Conservation (phyloP, 2,113 vertebrate species). For the Amphiprion percula region DNA sequence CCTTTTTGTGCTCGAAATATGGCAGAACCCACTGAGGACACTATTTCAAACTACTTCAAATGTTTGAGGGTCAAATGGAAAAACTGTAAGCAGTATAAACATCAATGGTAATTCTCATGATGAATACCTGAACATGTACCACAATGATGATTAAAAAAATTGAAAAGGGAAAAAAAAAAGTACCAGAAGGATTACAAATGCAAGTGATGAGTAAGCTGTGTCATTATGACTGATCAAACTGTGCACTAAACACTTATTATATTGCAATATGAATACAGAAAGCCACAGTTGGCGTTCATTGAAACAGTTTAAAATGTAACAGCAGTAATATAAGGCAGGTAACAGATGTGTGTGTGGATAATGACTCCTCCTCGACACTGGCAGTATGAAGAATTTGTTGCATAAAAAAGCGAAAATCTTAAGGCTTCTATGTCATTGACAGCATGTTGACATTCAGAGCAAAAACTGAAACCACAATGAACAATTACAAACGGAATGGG, state of each 20-base stretch:
- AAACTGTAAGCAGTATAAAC: neutral
- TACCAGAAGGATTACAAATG: slow-evolving; percentile 47
- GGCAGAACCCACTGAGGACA: neutral
- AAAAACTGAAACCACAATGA: slow-evolving; percentile 29
- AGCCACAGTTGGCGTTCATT: slow-evolving; percentile 37
- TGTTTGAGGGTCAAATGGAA: slow-evolving; percentile 10
- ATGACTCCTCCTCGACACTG: slow-evolving; percentile 34
- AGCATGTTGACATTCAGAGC: slow-evolving; percentile 44
- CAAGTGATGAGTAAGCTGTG: slow-evolving; percentile 19
- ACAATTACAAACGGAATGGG: slow-evolving; percentile 32
- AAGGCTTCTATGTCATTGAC: slow-evolving; percentile 63
- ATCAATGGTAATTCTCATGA: slow-evolving; percentile 23
- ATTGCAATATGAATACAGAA: slow-evolving; percentile 26
- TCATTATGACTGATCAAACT: slow-evolving; percentile 8
- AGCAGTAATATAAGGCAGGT: slow-evolving; percentile 64
- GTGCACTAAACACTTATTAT: slow-evolving; percentile 9
- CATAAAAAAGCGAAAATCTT: slow-evolving; percentile 44
- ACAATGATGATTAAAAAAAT: slow-evolving; percentile 12
- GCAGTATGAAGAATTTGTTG: slow-evolving; percentile 43
- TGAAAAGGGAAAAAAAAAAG: slow-evolving; percentile 11
- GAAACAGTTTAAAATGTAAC: slow-evolving; percentile 21
- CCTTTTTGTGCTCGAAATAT: slow-evolving; percentile 7
- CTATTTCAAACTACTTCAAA: slow-evolving; percentile 14
- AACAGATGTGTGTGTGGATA: slow-evolving; percentile 33
- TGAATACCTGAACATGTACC: slow-evolving; percentile 18